phyloP scores from a whole-genome alignment of 2,888 invertebrate species.

The Orthonychiurus folsomi region DNA sequence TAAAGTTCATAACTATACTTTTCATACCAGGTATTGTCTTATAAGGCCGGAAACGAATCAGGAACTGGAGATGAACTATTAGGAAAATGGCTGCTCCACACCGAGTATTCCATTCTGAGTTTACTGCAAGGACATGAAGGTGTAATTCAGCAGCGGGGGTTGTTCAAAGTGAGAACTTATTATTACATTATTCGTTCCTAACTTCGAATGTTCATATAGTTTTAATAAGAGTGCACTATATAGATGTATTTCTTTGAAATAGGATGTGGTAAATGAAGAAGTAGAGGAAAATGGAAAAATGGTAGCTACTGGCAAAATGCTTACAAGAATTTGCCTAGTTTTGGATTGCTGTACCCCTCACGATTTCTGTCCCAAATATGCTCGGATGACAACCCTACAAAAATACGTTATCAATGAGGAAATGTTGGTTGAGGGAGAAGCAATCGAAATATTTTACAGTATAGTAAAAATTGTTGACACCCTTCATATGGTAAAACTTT shows the following conservation, averaged over 20 bases:
- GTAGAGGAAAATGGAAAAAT: constrained; percentile 49
- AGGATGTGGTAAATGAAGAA: constrained; percentile 64
- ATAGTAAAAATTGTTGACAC: constrained; percentile 63
- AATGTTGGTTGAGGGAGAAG: constrained; percentile 63
- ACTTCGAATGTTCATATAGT: not conserved
- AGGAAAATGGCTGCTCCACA: constrained; percentile 68
- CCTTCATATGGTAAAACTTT: constrained; percentile 56
- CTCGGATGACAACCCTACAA: constrained; percentile 58
- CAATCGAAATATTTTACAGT: constrained; percentile 63
- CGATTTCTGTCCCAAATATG: constrained; percentile 52
- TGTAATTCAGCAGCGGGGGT: constrained; percentile 65
- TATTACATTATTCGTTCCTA: too few relatives aligned
- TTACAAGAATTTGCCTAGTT: constrained; percentile 58
- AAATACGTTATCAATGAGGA: constrained; percentile 68
- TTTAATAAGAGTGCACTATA: not conserved
- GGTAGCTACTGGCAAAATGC: constrained; percentile 52
- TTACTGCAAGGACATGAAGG: constrained; percentile 60
- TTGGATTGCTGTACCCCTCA: constrained; percentile 64
- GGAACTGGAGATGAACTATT: constrained; percentile 66
- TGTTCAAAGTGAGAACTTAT: constrained; percentile 56
- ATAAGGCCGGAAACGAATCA: constrained; percentile 43
- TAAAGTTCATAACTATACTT: too few relatives aligned
- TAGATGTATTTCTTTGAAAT: too few relatives aligned
- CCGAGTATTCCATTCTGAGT: constrained; percentile 63
- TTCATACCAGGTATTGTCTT: constrained; percentile 40